Evolutionary conservation across 1,140 invertebrate species (phyloP).

Genomic region (Trialeurodes vaporariorum): DNA sequence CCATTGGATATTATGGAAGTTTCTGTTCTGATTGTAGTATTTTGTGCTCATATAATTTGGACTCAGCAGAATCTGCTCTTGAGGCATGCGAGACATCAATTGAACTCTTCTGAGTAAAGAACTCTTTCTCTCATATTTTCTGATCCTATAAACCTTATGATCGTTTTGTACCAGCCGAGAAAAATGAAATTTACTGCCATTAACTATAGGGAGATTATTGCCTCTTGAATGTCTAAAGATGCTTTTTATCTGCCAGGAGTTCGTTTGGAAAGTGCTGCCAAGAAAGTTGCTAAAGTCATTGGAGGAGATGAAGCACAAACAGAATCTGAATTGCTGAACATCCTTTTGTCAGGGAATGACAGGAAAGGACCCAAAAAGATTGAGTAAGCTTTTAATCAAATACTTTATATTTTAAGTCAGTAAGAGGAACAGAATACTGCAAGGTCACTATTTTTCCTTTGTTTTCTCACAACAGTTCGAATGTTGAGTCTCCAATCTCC

Average conservation of each 20-base stretch:
- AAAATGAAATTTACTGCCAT: too few relatives aligned
- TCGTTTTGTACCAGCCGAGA: not conserved
- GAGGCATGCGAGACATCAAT: not conserved
- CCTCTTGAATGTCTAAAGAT: not conserved
- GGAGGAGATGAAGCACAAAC: conserved; percentile 53
- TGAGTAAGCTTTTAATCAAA: not conserved
- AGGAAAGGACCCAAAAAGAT: not conserved
- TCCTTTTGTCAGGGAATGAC: not conserved
- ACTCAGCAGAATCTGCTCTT: too few relatives aligned
- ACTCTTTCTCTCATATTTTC: not conserved
- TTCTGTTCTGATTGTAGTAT: too few relatives aligned
- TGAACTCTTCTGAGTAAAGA: not conserved
- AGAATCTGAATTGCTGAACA: conserved; percentile 56
- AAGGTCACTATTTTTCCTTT: not conserved
- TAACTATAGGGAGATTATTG: not conserved
- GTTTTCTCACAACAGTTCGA: not conserved
- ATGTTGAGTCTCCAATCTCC: not conserved
- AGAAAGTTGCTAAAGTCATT: conserved; percentile 49
- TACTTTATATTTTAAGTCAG: too few relatives aligned
- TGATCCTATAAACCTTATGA: not conserved
- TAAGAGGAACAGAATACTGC: too few relatives aligned
- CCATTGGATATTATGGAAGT: too few relatives aligned
- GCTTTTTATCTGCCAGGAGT: conserved; percentile 18
- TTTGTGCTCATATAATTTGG: too few relatives aligned
- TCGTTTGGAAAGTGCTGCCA: conserved; percentile 45